Evolutionary conservation across 2,113 vertebrate species (phyloP).

Genomic region (Tor tambroides): DNA sequence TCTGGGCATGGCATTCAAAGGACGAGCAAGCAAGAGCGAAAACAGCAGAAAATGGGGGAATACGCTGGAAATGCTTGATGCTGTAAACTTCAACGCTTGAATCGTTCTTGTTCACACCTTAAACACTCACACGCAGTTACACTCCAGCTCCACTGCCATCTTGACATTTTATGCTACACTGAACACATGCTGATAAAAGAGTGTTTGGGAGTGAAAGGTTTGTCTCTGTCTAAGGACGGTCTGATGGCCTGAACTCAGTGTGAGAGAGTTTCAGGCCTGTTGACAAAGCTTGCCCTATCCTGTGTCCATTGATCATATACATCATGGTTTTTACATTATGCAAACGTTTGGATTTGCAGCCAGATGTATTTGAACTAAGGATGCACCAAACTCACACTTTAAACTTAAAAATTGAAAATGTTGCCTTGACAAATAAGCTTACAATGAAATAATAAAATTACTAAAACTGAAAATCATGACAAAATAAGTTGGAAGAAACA

Average conservation of each 20-base stretch:
- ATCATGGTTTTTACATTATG: not conserved
- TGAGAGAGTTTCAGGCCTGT: not conserved
- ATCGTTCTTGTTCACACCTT: slow-evolving; percentile 1
- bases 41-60: not conserved
- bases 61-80: not conserved
- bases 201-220: not conserved
- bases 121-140: not conserved
- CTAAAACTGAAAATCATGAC: not conserved
- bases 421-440: not conserved
- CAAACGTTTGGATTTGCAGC: not conserved
- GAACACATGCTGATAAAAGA: slow-evolving; percentile 5
- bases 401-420: not conserved
- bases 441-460: not conserved
- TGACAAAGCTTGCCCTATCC: not conserved
- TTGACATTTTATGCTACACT: not conserved
- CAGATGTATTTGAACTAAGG: not conserved
- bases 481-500: not conserved
- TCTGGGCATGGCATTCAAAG: not conserved
- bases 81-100: not conserved
- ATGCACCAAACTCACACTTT: not conserved
- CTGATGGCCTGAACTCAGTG: too few relatives aligned
- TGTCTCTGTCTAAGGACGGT: not conserved
- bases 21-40: not conserved
- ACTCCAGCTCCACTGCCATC: not conserved
- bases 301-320: not conserved